Conservation (phyloP, 1,140 invertebrate species). For the Nasonia vitripennis region DNA sequence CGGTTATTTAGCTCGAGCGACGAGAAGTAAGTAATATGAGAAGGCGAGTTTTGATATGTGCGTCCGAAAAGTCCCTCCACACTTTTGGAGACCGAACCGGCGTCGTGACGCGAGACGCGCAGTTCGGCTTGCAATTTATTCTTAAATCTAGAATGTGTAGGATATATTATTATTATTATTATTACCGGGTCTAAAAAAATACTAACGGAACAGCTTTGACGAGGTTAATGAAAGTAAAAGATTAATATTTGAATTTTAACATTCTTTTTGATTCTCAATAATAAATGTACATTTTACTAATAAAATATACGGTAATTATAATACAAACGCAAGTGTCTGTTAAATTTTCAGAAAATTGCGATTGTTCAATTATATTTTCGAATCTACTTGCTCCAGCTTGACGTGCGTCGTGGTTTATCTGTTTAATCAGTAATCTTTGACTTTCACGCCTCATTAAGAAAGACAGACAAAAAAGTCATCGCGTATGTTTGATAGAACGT, state of each 20-base stretch:
- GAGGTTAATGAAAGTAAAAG: neutral
- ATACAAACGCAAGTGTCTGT: neutral
- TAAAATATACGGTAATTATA: neutral
- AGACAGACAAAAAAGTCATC: neutral
- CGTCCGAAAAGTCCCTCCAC: conserved; percentile 25
- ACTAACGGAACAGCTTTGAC: neutral
- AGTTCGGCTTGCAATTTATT: neutral
- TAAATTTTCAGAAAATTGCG: neutral
- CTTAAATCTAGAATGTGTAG: neutral
- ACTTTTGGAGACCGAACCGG: neutral
- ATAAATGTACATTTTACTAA: neutral
- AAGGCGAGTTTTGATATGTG: conserved; percentile 9
- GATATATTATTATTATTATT: neutral
- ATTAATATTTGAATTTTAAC: neutral
- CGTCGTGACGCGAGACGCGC: neutral
- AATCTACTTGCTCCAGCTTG: neutral
- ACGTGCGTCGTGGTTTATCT: neutral
- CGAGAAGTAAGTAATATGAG: neutral
- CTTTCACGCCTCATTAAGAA: neutral
- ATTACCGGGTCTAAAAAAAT: neutral
- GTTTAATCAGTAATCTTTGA: neutral
- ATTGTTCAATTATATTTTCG: neutral
- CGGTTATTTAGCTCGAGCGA: neutral
- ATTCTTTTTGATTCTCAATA: neutral
- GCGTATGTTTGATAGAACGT: neutral